phyloP scores from a whole-genome alignment of 2,113 vertebrate genomes.

The Stercorarius parasiticus region DNA sequence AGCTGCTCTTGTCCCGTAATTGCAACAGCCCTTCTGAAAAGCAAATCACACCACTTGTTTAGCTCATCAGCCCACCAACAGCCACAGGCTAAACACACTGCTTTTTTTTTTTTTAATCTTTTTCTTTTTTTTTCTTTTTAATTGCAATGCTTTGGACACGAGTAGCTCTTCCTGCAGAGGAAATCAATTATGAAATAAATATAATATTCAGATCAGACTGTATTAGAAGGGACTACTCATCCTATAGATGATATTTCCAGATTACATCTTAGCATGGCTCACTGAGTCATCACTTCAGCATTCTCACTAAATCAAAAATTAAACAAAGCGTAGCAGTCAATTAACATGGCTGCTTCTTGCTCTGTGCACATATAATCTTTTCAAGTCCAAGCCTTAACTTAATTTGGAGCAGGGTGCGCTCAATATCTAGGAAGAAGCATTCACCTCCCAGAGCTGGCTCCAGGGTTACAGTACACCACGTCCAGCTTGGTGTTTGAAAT shows the following conservation, averaged over 20 bases:
- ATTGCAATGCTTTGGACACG: neutral
- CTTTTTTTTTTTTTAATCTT: neutral
- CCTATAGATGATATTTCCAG: neutral
- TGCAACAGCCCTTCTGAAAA: neutral
- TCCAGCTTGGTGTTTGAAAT: neutral
- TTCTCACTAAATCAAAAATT: conserved; percentile 44
- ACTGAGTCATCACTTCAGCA: conserved; percentile 38
- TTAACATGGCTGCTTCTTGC: neutral
- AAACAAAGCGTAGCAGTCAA: conserved; percentile 40
- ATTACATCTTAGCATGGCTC: conserved; percentile 11
- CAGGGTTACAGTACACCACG: neutral
- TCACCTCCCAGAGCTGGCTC: neutral
- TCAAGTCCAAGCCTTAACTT: neutral
- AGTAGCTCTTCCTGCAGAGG: neutral
- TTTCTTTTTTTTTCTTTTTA: neutral
- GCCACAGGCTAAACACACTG: no score
- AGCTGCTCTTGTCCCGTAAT: neutral
- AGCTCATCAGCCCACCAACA: neutral
- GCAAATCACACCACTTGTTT: neutral
- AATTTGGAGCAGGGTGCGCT: neutral
- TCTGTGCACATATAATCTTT: neutral
- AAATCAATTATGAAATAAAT: conserved; percentile 51
- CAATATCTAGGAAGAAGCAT: neutral
- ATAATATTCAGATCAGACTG: conserved; percentile 32
- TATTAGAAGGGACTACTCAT: conserved; percentile 28